Evolutionary conservation across 2,113 vertebrate species (phyloP).

Genomic region (Tragelaphus strepsiceros): DNA sequence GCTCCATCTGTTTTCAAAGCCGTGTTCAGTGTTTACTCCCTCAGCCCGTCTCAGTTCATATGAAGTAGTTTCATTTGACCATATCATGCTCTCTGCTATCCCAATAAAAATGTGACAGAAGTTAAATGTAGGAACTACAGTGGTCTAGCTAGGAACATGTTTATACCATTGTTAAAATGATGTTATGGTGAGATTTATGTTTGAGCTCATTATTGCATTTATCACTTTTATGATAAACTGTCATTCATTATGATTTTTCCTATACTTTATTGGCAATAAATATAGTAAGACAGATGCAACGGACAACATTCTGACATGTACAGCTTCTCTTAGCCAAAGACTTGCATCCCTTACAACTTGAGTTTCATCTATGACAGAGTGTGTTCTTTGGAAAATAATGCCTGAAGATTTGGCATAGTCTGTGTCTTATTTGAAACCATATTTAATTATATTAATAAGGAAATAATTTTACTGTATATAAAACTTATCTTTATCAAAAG

Average conservation of each 20-base stretch:
- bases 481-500: neutral
- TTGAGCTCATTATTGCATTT: neutral
- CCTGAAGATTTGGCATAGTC: neutral
- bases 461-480: neutral
- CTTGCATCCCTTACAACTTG: neutral
- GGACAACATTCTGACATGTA: neutral
- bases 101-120: conserved; percentile 59
- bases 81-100: conserved; percentile 69
- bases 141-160: neutral
- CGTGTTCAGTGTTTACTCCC: conserved; percentile 44
- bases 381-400: neutral
- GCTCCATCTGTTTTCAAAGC: conserved; percentile 87
- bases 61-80: conserved; percentile 76
- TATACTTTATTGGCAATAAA: neutral
- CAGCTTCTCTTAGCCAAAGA: neutral
- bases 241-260: neutral
- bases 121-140: neutral
- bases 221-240: neutral
- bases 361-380: neutral
- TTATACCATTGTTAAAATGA: conserved; percentile 8
- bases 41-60: conserved; percentile 67
- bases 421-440: neutral
- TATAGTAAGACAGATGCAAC: conserved; percentile 5
- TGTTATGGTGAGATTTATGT: neutral
- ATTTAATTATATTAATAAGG: neutral